phyloP scores from a whole-genome alignment of 2,888 invertebrate species.

The Chymomyza procnemis region DNA sequence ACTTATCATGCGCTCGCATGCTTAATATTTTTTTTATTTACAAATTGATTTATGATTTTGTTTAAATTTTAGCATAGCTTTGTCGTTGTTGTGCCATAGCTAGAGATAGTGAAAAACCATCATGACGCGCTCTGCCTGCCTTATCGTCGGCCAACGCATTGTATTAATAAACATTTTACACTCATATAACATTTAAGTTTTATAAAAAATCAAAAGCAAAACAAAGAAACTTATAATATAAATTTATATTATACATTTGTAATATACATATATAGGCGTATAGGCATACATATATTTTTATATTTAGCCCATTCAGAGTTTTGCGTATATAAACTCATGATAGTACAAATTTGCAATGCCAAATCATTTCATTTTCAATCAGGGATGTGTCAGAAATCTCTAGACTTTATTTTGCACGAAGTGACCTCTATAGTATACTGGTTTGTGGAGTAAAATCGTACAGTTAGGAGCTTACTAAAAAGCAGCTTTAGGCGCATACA shows the following conservation, averaged over 20 bases:
- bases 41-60: not conserved
- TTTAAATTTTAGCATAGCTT: not conserved
- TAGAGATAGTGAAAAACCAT: conserved; percentile 32
- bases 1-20: not conserved
- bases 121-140: conserved; percentile 14
- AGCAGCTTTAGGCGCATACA: too few species aligned
- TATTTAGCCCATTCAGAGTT: not conserved
- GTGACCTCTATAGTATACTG: too few species aligned
- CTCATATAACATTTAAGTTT: conserved; percentile 13
- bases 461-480: too few species aligned
- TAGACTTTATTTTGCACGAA: too few species aligned
- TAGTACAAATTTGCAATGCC: conserved; percentile 24
- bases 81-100: not conserved
- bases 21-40: not conserved
- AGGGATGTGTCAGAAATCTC: too few species aligned
- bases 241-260: conserved; percentile 7
- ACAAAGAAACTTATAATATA: conserved; percentile 45
- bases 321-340: not conserved
- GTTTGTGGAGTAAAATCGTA: too few species aligned
- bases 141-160: conserved; percentile 3
- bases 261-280: not conserved
- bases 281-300: conserved; percentile 1
- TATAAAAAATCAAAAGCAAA: conserved; percentile 47
- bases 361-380: conserved; percentile 22
- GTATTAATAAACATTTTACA: conserved; percentile 24